Evolutionary conservation across 2,797 vertebrate genomes (phyloP).

Genomic region (Cichlasoma orientale): DNA sequence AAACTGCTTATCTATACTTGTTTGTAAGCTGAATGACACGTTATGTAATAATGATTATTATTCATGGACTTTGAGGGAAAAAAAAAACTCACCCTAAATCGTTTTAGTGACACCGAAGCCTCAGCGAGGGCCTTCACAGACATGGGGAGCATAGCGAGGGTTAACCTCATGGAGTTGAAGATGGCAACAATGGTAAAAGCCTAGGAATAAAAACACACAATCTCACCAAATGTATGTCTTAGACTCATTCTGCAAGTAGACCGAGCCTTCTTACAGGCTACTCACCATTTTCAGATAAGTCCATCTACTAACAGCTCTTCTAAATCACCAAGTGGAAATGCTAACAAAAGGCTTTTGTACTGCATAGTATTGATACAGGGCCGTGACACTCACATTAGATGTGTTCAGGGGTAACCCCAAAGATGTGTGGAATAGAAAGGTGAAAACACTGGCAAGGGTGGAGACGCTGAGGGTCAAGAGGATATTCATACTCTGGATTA

Average conservation of each 20-base stretch:
- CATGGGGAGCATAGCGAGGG: slow-evolving; percentile 78
- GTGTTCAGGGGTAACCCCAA: slow-evolving; percentile 66
- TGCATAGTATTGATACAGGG: background rate
- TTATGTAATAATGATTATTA: no score
- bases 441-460: slow-evolving; percentile 77
- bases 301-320: background rate
- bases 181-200: slow-evolving; percentile 84
- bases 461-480: slow-evolving; percentile 76
- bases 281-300: no score
- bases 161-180: slow-evolving; percentile 85
- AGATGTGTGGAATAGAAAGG: slow-evolving; percentile 81
- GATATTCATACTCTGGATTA: slow-evolving; percentile 80
- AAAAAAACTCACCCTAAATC: slow-evolving; percentile 79
- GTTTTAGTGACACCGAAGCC: slow-evolving; percentile 73
- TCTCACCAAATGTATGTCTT: background rate
- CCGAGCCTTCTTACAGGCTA: background rate
- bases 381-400: slow-evolving; percentile 58
- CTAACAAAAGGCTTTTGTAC: background rate
- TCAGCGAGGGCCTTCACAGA: slow-evolving; percentile 80
- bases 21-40: no score
- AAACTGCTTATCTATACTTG: no score
- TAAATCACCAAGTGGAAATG: rapidly evolving
- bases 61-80: rapidly evolving
- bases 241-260: background rate
- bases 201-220: slow-evolving; percentile 50